phyloP scores from a whole-genome alignment of 2,888 invertebrate species.

The Drosophila niveifrons region DNA sequence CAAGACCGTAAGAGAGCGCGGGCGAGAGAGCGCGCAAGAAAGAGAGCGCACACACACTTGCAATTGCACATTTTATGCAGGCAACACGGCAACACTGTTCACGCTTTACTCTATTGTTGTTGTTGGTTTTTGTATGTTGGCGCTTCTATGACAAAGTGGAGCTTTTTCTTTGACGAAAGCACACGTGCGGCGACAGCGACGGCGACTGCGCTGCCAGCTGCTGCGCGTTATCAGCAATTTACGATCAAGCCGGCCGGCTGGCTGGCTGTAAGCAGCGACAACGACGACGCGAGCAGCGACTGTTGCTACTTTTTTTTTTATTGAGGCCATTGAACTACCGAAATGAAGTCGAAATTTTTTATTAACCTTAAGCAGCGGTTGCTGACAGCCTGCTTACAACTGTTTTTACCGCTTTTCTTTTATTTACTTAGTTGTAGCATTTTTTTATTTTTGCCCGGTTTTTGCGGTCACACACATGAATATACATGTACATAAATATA shows the following conservation, averaged over 20 bases:
- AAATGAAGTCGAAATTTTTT: conserved; percentile 57
- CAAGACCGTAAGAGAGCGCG: conserved; percentile 2
- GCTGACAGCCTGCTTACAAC: conserved; percentile 65
- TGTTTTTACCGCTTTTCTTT: conserved; percentile 74
- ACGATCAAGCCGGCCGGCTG: conserved; percentile 56
- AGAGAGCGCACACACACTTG: neutral
- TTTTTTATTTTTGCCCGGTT: conserved; percentile 30
- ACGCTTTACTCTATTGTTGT: neutral
- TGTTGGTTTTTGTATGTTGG: neutral
- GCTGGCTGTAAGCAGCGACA: conserved; percentile 43
- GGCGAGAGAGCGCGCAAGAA: neutral
- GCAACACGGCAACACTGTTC: conserved; percentile 5
- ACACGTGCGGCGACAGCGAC: neutral
- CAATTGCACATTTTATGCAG: conserved; percentile 3
- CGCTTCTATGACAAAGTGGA: conserved; percentile 9
- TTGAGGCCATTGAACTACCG: conserved; percentile 72
- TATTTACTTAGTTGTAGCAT: conserved; percentile 47
- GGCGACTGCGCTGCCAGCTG: conserved; percentile 8
- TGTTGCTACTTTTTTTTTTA: conserved; percentile 44
- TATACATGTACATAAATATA: neutral
- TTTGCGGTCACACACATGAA: conserved; percentile 48
- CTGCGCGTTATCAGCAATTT: conserved; percentile 67
- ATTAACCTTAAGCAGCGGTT: conserved; percentile 68
- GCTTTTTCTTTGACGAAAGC: conserved; percentile 12
- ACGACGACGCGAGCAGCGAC: conserved; percentile 13